phyloP scores from a whole-genome alignment of 2,797 vertebrate genomes.

The Remorina albescens region DNA sequence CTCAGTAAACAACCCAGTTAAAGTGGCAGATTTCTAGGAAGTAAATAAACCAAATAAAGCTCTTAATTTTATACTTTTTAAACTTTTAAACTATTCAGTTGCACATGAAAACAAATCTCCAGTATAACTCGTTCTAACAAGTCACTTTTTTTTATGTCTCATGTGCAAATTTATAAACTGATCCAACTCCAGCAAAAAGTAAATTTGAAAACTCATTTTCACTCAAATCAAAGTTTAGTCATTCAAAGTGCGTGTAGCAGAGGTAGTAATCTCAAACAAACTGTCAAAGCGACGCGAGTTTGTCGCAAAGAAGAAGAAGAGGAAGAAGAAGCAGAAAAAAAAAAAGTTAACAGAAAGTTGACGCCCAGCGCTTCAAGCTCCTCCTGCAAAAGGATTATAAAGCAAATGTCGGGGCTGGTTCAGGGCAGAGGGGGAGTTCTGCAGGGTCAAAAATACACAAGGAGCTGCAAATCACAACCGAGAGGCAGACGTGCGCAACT shows the following conservation, averaged over 20 bases:
- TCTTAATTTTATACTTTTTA: no score
- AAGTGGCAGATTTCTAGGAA: conserved; percentile 30
- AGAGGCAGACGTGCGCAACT: conserved; percentile 75
- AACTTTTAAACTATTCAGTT: neutral
- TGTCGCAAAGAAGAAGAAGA: conserved; percentile 22
- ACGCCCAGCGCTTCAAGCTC: conserved; percentile 80
- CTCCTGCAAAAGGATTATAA: conserved; percentile 84
- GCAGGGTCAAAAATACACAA: conserved; percentile 75
- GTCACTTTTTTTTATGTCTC: neutral
- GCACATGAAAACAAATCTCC: neutral
- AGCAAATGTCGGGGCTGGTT: conserved; percentile 73
- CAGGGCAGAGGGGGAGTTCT: conserved; percentile 84
- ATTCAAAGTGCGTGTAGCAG: conserved; percentile 28
- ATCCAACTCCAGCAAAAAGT: no score
- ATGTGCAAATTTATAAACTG: neutral
- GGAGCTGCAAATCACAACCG: conserved; percentile 66
- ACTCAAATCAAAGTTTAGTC: conserved; percentile 17
- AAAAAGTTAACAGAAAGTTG: conserved; percentile 69
- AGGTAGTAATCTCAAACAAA: conserved; percentile 54
- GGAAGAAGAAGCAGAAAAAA: conserved; percentile 10
- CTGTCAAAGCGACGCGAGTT: conserved; percentile 59
- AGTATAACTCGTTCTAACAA: neutral
- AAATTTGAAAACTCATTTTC: neutral
- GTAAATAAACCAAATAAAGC: conserved; percentile 21
- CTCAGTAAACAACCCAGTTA: conserved; percentile 73